Conservation (phyloP, 2,113 vertebrate genomes). For the Pipa parva region DNA sequence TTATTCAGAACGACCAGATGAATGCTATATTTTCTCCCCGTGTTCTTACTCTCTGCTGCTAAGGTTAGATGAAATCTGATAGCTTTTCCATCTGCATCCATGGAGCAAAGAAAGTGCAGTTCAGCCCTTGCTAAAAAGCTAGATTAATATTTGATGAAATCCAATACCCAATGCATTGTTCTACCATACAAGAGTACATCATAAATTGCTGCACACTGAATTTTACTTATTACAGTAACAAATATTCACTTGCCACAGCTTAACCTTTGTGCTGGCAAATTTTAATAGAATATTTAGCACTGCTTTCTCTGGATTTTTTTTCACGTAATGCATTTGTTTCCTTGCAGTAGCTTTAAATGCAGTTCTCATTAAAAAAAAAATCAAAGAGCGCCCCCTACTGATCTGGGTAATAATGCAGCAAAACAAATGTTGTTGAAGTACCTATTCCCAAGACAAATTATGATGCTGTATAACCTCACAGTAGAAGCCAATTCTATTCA, state of each 20-base stretch:
- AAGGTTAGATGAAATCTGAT: constrained; percentile 24
- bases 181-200: constrained; percentile 9
- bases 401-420: neutral
- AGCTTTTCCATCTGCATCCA: constrained; percentile 1
- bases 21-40: neutral
- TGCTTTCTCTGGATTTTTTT: neutral
- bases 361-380: neutral
- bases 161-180: constrained; percentile 23
- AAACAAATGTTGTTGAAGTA: constrained; percentile 7
- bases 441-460: constrained; percentile 16
- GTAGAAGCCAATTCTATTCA: constrained; percentile 24
- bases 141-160: constrained; percentile 33
- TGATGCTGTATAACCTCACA: constrained; percentile 21
- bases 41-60: constrained; percentile 2
- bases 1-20: constrained; percentile 8
- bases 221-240: constrained; percentile 18
- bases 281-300: neutral
- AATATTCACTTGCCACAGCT: neutral
- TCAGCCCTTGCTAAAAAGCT: constrained; percentile 26
- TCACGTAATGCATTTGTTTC: neutral
- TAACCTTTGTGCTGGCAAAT: neutral
- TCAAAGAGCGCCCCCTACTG: constrained; percentile 1
- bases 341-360: neutral
- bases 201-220: constrained; percentile 23
- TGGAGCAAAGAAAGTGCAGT: constrained; percentile 10